Evolutionary conservation across 2,888 invertebrate species (phyloP), one percentile per base, ranked within the genome.

Genomic region (Ornithoptera priamus): DNA sequence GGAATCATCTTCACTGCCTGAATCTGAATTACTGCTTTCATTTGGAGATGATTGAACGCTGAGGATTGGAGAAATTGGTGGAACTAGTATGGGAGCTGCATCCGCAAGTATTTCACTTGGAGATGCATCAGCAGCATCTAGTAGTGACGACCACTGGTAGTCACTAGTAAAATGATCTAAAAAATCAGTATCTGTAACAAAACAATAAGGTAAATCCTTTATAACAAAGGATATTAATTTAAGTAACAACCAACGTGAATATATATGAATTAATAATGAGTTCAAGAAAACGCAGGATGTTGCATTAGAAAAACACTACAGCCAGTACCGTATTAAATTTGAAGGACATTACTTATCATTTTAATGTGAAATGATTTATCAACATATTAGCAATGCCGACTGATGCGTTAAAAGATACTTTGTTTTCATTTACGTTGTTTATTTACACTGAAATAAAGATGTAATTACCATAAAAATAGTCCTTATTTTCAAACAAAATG

Each of bases 41-140:
- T 85, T 86, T 17, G 85, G 82, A 18, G 90, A 90, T 36, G 90
- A 90, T 71, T 89, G 89, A 30, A 84, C 79, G 72, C 90, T 91
- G 64, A 84, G 71, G 17, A 82, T 78, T 18, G 92, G 91, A 62
- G 92, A 91, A 78, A 89, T 84, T 1, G 89, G 87, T 18, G 90
- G 87, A 39, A 89, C 81, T 61, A 92, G 73, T 30, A 84, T 72
- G 18, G 90, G 88, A 20, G 87, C 88, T 20, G 92, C 93, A 80
- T 90, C 92, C 67, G 93, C 93, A 75, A 93, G 77, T 65, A 93
- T 93, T 78, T 93, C 89, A 81, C 89, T 92, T 1, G 93, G 92
- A 20, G 93, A 87, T 18, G 91, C 93, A 81, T 93, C 91, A 50
- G 89, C 82, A 24, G 83, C 85, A 78, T 92, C 90, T 70, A 93